Evolutionary conservation across 2,888 invertebrate genomes (phyloP), one percentile per base, ranked within the genome.

Genomic region (Diplazon laetatorius): DNA sequence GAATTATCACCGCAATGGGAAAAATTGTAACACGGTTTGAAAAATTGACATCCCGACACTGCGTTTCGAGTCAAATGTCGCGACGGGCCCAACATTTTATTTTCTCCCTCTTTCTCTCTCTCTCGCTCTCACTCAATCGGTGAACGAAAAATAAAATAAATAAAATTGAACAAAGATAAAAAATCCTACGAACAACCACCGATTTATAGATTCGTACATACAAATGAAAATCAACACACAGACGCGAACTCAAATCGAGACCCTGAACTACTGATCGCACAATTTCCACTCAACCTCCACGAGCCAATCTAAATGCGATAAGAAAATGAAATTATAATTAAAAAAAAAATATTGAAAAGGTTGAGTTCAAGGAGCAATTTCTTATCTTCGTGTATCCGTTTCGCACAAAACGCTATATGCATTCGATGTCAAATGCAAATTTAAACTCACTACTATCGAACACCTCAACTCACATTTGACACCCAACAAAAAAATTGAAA

Each of bases 1-100:
- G 60, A 48, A 5, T 25, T 12, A 37, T 77, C 60, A 1, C 14
- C 18, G 35, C 10, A 12, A 25, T 2, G 39, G 2, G 9, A n/a
- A 14, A 42, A 44, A 46, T 46, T 35, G 48, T 65, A 16, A 52
- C 44, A 46, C 0, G 42, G 39, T 9, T 39, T 52, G 39, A 46
- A 42, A 25, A 72, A 42, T 42, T 25, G 50, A 16, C 50, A 25
- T 37, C 46, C 44, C 12, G 62, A 62, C 10, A 44, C 16, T 12
- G 30, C 22, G 35, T 5, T 25, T 0, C 72, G 16, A 50, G 37
- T 44, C 1, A 62, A 44, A 14, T 68, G 60, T 16, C 52, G 52
- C 14, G 72, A 68, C 5, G 62, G 20, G 9, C 62, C 60, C n/a
- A 77, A 77, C 76, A 77, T 77, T 37, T 30, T 30, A n/a, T n/a